Evolutionary conservation across 2,888 invertebrate species (phyloP), one percentile per base, ranked within the genome.

Genomic region (Polydrusus pterygomalis): DNA sequence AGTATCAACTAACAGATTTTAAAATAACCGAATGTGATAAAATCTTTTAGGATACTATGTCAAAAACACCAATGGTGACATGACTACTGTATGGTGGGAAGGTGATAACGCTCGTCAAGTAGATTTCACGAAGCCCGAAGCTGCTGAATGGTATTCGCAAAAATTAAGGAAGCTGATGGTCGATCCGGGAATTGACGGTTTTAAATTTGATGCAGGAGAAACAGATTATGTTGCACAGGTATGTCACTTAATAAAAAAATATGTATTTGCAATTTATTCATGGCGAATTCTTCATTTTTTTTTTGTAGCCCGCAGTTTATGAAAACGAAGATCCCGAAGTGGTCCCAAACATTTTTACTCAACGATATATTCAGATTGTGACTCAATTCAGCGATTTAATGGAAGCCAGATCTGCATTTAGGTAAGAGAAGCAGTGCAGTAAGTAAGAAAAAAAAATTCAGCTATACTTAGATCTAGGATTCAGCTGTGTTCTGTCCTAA

Each of bases 141-240:
- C 94, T 0, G 88, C 89, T 0, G 80, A 88, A 0, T 92, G 92
- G 92, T 92, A 89, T 86, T 84, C 88, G 0, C 82, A 84, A 2
- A 87, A 91, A 70, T 82, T 91, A 30, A 88, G 88, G 64, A 82
- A 85, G 6, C 80, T 97, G 2, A 87, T 91, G 79, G 87, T 88
- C 0, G 88, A 90, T 6, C 91, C 91, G 73, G 93, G 91, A 0
- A 91, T 96, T 20, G 93, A 94, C 81, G 91, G 92, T 72, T 91
- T 94, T 80, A 95, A 95, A 87, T 95, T 96, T 82, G 95, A 95
- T 83, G 95, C 95, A 49, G 96, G 95, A 30, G 95, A 95, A 85
- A 89, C 90, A 0, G 91, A 91, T 80, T 94, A 92, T 91, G 87
- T 92, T 51, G 93, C 93, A 30, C 90, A 91, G 85, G 89, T 91